Base-by-base conservation (phyloP, 2,113 vertebrate genomes). In the Dissostichus mawsoni region DNA sequence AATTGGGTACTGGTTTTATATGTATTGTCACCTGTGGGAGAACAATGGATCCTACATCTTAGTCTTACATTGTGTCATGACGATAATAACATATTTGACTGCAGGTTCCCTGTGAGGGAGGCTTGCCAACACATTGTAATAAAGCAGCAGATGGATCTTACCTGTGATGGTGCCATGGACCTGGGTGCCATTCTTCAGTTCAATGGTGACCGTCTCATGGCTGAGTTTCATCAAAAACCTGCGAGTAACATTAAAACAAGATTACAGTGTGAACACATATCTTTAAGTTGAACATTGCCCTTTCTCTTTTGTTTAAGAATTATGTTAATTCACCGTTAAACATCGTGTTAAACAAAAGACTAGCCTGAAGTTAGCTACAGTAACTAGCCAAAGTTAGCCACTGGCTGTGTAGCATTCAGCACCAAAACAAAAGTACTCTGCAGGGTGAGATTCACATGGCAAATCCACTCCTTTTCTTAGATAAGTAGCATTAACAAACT, bases 141-240 rank as follows among this genome's bases (percentile, higher is more conserved):
- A 7, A 45, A 1, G 23, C 13, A 1, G 2, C 0, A 18, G 29
- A 7, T 11, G 10, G 3, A 3, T 69, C 83, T 23, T 92, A 99
- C 98, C 98, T 95, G 98, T 99, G 81, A 99, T 98, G 1, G 98
- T 99, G 64, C 98, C 98, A 2, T 99, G 98, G 29, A 99, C 98
- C 87, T 99, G 98, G 2, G 98, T 99, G 69, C 98, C 98, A 51
- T 99, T 99, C 93, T 99, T 99, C 92, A 99, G 93, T 63, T 99
- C 98, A 61, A 99, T 99, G 50, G 98, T 99, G 33, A 99, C 98
- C 3, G 98, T 99, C 94, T 99, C 98, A 44, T 99, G 98, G 89
- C 98, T 99, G 94, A 99, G 90, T 89, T 99, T 99, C 98, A 99
- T 99, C 82, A 99, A 95, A 96, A 99, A 99, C 76, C 98, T 99